Evolutionary conservation across 2,113 vertebrate species (phyloP), one percentile per base, ranked within the genome.

Genomic region (Onychorhynchus coronatus): DNA sequence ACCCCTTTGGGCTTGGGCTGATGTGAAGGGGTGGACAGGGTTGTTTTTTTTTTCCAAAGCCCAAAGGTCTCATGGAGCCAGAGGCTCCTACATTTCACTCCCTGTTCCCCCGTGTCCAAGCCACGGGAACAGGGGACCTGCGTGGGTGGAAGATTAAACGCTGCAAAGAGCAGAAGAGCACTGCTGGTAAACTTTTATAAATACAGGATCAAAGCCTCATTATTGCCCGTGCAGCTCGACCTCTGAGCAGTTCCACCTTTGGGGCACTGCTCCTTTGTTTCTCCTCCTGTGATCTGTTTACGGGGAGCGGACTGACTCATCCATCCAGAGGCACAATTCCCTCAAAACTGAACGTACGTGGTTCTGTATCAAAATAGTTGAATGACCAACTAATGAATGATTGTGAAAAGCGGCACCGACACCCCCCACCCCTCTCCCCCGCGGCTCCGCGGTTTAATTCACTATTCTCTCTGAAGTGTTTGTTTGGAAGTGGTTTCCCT

Each of bases 91-190:
- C 1, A 2, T 76, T 87, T 72, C 41, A 7, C n/a, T 55, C 16
- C 23, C 50, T 79, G 39, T 24, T 79, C 72, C 39, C 28, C 49
- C n/a, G n/a, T n/a, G 44, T 56, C 27, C 83, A 59, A 70, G 41
- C 50, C 25, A 0, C 30, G 14, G 35, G n/a, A 73, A 20, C 3
- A 2, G 0, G 0, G 62, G 62, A 59, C 44, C 80, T 53, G 53
- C 0, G 31, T 49, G 37, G 37, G 65, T 76, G 41, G 73, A 86
- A 67, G 72, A 41, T 80, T 72, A 53, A 75, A 20, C 18, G 6
- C 21, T 21, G 42, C 52, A 30, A 46, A 50, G 14, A 67, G 62
- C 61, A 77, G 71, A 55, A 68, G 27, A 52, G 49, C 49, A 13
- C 11, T 44, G 41, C 20, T 44, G 83, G 30, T 14, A 42, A 92